These are phyloP conservation scores for Lagopus leucura DNA, from an alignment of 2,113 vertebrate genomes.

Conservation along the genomic window DNA sequence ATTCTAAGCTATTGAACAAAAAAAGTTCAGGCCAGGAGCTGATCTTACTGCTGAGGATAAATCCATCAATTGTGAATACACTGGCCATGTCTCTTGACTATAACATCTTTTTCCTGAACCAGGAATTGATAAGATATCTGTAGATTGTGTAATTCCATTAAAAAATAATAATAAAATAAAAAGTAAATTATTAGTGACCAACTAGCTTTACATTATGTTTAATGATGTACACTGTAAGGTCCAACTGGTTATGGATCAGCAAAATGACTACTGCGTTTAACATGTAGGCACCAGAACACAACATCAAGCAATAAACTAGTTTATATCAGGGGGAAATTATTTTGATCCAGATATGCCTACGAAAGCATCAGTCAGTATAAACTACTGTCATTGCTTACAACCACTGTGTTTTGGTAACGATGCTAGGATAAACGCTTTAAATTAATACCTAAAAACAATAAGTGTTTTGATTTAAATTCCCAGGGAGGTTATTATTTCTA, in stretches of 20 bases:
- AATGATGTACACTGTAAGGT: not conserved
- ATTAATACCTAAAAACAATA: slow-evolving; percentile 28
- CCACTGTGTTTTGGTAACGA: not conserved
- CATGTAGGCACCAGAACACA: not conserved
- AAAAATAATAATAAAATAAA: not conserved
- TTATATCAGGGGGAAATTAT: not conserved
- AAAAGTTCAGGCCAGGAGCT: not conserved
- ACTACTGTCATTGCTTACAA: not conserved
- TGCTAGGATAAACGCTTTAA: not conserved
- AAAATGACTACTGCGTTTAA: not conserved
- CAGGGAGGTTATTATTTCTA: slow-evolving; percentile 29
- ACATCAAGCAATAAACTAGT: not conserved
- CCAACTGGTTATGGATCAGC: not conserved
- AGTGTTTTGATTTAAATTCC: slow-evolving; percentile 56
- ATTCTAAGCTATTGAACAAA: not conserved
- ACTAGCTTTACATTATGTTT: not conserved
- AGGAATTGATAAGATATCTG: not conserved
- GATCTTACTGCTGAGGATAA: not conserved
- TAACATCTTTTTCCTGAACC: not conserved
- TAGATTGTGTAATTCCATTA: not conserved
- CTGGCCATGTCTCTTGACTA: not conserved
- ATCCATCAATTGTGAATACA: not conserved
- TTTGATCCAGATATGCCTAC: rapidly evolving
- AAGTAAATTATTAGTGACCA: not conserved
- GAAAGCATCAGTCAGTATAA: not conserved